Percentiles rank a stretch among this genome's conserved stretches.
phyloP scores from a whole-genome alignment of 2,797 vertebrate species.

The Peromyscus eremicus region DNA sequence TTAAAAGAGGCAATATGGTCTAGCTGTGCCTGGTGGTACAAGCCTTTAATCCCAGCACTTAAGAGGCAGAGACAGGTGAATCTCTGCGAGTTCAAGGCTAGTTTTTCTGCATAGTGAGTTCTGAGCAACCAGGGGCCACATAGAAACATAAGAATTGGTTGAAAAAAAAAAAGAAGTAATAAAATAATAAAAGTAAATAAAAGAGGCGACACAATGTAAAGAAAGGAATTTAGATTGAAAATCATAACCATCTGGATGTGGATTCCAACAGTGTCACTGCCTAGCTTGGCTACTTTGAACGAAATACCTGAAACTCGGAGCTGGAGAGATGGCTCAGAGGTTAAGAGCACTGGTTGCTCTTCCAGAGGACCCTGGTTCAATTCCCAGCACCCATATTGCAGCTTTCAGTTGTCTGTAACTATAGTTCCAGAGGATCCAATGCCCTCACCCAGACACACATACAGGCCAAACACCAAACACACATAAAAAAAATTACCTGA shows the following conservation, averaged over 20 bases:
- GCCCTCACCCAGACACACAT: background rate
- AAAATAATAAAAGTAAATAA: background rate
- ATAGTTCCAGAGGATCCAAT: background rate
- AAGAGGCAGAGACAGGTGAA: background rate
- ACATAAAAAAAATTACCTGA: conserved; percentile 11
- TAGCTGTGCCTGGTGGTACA: background rate
- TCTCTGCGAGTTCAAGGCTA: background rate
- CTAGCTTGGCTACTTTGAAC: conserved; percentile 11
- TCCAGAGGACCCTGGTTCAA: background rate
- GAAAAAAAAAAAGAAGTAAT: background rate
- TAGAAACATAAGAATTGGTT: background rate
- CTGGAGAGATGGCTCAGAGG: background rate
- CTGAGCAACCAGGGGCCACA: too few species aligned
- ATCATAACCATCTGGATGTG: background rate
- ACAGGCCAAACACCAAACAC: background rate
- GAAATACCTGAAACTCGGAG: background rate
- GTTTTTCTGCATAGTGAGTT: background rate
- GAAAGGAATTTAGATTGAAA: conserved; percentile 20
- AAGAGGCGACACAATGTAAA: background rate
- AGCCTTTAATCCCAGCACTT: background rate
- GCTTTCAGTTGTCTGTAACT: background rate
- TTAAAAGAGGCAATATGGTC: background rate
- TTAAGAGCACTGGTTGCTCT: background rate
- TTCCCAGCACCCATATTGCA: background rate
- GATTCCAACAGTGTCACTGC: background rate